These are phyloP conservation scores for Ophion slaviceki DNA, from an alignment of 2,888 invertebrate genomes.

Conservation along the genomic window DNA sequence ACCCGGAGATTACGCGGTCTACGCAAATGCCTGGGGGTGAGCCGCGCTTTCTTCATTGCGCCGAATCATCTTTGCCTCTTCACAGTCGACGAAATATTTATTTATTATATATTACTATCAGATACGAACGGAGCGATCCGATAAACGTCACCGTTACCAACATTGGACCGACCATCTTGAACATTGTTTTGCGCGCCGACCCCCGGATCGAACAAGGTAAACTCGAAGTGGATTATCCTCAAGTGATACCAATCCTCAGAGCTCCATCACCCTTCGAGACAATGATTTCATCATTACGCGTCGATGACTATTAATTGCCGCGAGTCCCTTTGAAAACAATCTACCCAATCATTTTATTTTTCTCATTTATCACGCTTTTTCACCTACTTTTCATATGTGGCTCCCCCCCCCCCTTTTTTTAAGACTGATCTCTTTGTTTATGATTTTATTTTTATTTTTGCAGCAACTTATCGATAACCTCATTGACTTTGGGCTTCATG, in stretches of 20 bases:
- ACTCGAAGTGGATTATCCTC: constrained; percentile 76
- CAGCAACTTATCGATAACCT: constrained; percentile 71
- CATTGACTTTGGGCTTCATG: constrained; percentile 60
- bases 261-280: constrained; percentile 74
- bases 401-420: not conserved
- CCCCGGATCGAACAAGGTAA: constrained; percentile 80
- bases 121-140: constrained; percentile 85
- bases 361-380: constrained; percentile 64
- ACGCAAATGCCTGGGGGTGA: constrained; percentile 90
- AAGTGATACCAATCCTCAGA: constrained; percentile 76
- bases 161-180: constrained; percentile 82
- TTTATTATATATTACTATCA: constrained; percentile 76
- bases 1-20: constrained; percentile 93
- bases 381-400: constrained; percentile 10
- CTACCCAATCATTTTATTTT: constrained; percentile 15
- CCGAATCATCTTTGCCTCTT: not conserved
- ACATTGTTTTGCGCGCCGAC: constrained; percentile 82
- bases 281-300: constrained; percentile 72
- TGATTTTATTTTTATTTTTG: constrained; percentile 55
- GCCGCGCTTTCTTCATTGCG: constrained; percentile 61
- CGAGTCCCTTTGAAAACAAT: constrained; percentile 63
- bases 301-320: constrained; percentile 67
- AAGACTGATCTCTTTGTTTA: constrained; percentile 17
- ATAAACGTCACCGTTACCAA: constrained; percentile 81
- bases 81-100: too few relatives aligned